Base-by-base conservation (phyloP, 1,140 invertebrate species). In the Papilio xuthus region DNA sequence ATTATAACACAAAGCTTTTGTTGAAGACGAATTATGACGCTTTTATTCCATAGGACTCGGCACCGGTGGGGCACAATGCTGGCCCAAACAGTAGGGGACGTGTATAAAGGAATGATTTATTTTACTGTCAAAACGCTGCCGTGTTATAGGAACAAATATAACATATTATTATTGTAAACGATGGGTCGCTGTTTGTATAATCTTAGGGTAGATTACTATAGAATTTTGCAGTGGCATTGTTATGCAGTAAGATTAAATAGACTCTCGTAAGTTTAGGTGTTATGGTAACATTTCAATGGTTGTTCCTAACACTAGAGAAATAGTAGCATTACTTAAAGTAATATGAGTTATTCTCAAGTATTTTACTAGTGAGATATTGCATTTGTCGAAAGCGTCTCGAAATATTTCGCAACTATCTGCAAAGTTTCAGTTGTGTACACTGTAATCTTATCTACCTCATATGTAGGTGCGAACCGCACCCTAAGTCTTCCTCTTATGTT, bases 21-120 rank as follows among this genome's bases (percentile, higher is more conserved):
- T 76, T n/a, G 32, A 60, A 79, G 71, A 78, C 81, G 74, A 28
- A 82, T 82, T 80, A 70, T 79, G 73, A 80, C 37, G 70, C 81
- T 79, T 80, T 84, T 79, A 80, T 75, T 85, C 78, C 78, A 82
- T 79, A 74, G 78, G 79, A 81, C 80, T 71, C 79, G 79, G 82
- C 81, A 79, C 79, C 78, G 78, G 23, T 78, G 81, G 84, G 83
- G 78, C 56, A 82, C 83, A 85, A 86, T 78, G 47, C 67, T 77
- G 72, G 44, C 74, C 83, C 15, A 81, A 83, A 85, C 82, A 86
- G 85, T 81, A 81, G 85, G 81, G 83, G 63, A 78, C 74, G 69
- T 75, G 82, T 79, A 86, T 86, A 88, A 86, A 86, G 83, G 81
- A 82, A 85, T 86, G 85, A 86, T 88, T 88, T 88, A 88, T 88